Percentiles rank a stretch among this genome's conserved stretches.
These are phyloP conservation scores for Dermolepida albohirtum DNA, from an alignment of 2,888 invertebrate genomes.

Conservation along the genomic window DNA sequence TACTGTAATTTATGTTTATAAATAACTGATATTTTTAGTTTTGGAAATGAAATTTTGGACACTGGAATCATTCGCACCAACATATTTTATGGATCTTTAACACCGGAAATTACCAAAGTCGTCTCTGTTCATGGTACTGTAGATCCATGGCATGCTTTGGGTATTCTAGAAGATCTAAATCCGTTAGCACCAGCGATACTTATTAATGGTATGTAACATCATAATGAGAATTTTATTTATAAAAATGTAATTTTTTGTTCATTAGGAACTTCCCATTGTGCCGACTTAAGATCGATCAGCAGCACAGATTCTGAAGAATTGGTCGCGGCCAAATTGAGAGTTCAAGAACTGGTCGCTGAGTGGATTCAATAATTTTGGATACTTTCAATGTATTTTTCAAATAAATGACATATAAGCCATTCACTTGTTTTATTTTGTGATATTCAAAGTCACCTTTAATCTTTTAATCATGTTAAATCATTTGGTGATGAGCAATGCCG, in stretches of 20 bases:
- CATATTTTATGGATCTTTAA: constrained; percentile 39
- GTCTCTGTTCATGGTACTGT: constrained; percentile 57
- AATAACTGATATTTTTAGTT: constrained; percentile 7
- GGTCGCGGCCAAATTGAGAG: not conserved
- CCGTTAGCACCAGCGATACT: constrained; percentile 52
- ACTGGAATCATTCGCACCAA: constrained; percentile 42
- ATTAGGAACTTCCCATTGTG: constrained; percentile 29
- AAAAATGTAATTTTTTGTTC: no score
- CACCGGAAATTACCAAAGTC: constrained; percentile 40
- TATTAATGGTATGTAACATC: constrained; percentile 48
- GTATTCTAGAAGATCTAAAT: constrained; percentile 64
- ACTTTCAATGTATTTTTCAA: no score
- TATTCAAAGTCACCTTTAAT: no score
- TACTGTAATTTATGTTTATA: not conserved
- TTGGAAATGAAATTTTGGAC: constrained; percentile 36
- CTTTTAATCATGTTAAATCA: no score
- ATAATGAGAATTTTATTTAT: not conserved
- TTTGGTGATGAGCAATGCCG: no score
- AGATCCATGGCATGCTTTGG: constrained; percentile 71
- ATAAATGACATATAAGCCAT: no score
- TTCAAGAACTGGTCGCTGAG: constrained; percentile 12
- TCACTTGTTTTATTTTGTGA: no score
- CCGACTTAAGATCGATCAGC: constrained; percentile 7
- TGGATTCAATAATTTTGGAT: not conserved
- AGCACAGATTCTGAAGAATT: not conserved